Base-by-base conservation (phyloP, 1,140 invertebrate genomes). In the Hestina assimilis region DNA sequence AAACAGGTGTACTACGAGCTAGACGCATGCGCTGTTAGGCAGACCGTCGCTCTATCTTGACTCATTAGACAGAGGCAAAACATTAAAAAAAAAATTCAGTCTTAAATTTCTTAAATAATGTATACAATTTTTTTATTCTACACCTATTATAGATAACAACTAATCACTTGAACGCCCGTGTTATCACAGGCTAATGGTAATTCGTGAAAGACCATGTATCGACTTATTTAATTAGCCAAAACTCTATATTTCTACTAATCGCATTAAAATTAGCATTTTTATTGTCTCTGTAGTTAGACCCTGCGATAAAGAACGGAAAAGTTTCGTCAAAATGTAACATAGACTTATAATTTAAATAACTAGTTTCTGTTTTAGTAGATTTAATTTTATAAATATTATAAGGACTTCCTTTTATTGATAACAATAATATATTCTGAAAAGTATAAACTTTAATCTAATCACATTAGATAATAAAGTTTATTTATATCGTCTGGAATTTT, bases 1-100 rank as follows among this genome's bases (percentile, higher is more conserved):
- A 24, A 48, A 48, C 46, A 48, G 46, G 46, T 48, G 46, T 48
- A 11, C 35, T 35, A 8, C 12, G 26, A 19, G 8, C 42, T 8
- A 8, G 19, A 26, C 46, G 38, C 46, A 43, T 58, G 46, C 38
- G 40, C 31, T 8, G 31, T 31, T 19, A 19, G 31, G 31, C 31
- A 33, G 31, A 33, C n/a, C 24, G n/a, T 9, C 33, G 15, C 15
- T 19, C 33, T 38, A 17, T 31, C 47, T 41, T 20, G 40, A 23
- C 40, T 24, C 40, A 11, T 24, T 12, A 12, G 20, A 21, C n/a
- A 11, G 15, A 0, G 1, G 21, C 11, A 14, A 42, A 23, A 42
- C 4, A 24, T 42, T 12, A 12, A 23, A 24, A 9, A 23, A 12
- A 42, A 24, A 20, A 24, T 24, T 12, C 17, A 41, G n/a, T 35